phyloP scores from a whole-genome alignment of 2,113 vertebrate genomes.

The Zonotrichia leucophrys region DNA sequence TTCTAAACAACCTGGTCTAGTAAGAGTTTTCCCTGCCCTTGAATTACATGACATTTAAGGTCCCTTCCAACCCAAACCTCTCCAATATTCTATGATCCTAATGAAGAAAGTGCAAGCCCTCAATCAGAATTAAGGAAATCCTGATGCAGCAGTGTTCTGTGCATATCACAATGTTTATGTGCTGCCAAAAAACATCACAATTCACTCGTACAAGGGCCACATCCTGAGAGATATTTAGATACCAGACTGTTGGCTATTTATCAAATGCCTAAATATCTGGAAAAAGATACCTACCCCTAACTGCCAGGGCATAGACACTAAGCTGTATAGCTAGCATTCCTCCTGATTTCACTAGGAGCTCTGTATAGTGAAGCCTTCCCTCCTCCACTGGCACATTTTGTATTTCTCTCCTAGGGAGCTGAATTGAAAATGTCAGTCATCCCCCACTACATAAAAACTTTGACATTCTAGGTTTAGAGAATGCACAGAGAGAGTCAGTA shows the following conservation, averaged over 20 bases:
- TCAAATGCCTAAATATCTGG: neutral
- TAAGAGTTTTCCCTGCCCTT: neutral
- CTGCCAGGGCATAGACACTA: neutral
- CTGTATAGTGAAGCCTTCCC: neutral
- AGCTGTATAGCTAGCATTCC: neutral
- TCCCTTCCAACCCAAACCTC: neutral
- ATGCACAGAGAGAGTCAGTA: conserved; percentile 1
- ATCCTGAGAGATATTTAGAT: neutral
- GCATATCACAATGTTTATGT: neutral
- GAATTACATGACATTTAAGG: neutral
- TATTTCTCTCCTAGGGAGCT: neutral
- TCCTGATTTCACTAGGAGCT: neutral
- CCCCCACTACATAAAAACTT: neutral
- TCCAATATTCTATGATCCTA: neutral
- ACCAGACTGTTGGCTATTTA: neutral
- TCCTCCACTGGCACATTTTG: neutral
- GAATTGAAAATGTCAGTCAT: neutral
- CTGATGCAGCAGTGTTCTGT: neutral
- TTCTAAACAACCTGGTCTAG: neutral
- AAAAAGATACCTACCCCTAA: neutral
- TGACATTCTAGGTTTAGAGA: neutral
- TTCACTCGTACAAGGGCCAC: neutral
- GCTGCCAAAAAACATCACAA: neutral
- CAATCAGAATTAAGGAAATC: neutral
- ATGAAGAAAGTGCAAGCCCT: neutral